phyloP scores from a whole-genome alignment of 2,797 vertebrate genomes.

The Pseudochirops cupreus region DNA sequence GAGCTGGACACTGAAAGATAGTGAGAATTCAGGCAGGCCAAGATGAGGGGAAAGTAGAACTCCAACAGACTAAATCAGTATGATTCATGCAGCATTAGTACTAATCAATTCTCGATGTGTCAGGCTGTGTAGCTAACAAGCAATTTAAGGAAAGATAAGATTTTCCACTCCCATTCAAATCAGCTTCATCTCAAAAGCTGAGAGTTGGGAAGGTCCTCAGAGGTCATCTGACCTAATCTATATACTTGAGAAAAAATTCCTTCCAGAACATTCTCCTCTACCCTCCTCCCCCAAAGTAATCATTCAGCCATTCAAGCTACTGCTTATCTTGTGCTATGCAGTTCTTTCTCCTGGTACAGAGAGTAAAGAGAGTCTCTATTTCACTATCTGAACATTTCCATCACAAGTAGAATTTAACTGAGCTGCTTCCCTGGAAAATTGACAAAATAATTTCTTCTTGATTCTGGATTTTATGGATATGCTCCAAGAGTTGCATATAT shows the following conservation, averaged over 20 bases:
- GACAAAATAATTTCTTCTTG: not conserved
- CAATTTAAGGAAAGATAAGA: not conserved
- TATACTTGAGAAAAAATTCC: not conserved
- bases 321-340: not conserved
- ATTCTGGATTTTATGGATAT: constrained; percentile 83
- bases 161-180: not conserved
- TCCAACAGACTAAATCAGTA: not conserved
- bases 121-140: not conserved
- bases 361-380: not conserved
- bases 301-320: constrained; percentile 3
- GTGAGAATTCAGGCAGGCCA: not conserved
- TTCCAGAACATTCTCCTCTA: not conserved
- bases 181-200: not conserved
- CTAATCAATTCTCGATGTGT: not conserved
- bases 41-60: not conserved
- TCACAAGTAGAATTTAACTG: not conserved
- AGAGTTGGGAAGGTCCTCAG: not conserved
- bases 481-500: constrained; percentile 75
- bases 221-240: not conserved
- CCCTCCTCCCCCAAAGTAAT: not conserved
- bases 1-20: not conserved
- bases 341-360: not conserved
- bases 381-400: constrained; percentile 8
- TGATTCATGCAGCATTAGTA: not conserved
- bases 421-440: not conserved